Conservation (phyloP, 1,140 invertebrate genomes). For the Brachionus manjavacas region DNA sequence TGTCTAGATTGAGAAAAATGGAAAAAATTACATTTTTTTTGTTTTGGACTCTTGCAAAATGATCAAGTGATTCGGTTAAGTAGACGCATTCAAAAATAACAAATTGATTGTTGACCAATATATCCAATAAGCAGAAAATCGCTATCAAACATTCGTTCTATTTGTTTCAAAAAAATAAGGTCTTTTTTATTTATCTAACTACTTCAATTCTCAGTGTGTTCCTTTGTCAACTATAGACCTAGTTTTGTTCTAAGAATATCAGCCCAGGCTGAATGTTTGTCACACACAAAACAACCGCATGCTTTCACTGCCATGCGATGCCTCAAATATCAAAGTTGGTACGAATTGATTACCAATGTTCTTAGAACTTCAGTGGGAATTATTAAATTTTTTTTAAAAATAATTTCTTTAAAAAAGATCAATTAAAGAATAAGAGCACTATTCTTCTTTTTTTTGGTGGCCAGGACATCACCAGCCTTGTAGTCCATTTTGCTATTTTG, state of each 20-base stretch:
- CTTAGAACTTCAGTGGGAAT: neutral
- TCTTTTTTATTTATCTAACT: neutral
- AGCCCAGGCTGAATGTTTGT: neutral
- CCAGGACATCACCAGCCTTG: too few species aligned
- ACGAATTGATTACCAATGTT: too few species aligned
- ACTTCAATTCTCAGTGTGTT: neutral
- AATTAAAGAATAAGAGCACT: too few species aligned
- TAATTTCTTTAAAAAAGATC: too few species aligned
- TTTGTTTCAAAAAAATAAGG: neutral
- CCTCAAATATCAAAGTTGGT: neutral
- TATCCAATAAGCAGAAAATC: slow-evolving; percentile 21
- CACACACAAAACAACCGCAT: neutral
- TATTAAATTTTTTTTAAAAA: neutral
- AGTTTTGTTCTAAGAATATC: neutral
- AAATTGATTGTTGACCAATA: slow-evolving; percentile 24
- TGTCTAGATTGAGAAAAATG: slow-evolving; percentile 14
- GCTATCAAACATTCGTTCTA: neutral
- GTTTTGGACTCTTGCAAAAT: neutral
- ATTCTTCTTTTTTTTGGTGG: too few species aligned
- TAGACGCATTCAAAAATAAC: neutral
- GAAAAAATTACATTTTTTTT: neutral
- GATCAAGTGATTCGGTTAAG: slow-evolving; percentile 13
- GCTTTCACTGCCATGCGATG: neutral
- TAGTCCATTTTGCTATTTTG: too few species aligned
- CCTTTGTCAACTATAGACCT: neutral